phyloP scores from a whole-genome alignment of 2,113 vertebrate species.

The Clarias gariepinus region DNA sequence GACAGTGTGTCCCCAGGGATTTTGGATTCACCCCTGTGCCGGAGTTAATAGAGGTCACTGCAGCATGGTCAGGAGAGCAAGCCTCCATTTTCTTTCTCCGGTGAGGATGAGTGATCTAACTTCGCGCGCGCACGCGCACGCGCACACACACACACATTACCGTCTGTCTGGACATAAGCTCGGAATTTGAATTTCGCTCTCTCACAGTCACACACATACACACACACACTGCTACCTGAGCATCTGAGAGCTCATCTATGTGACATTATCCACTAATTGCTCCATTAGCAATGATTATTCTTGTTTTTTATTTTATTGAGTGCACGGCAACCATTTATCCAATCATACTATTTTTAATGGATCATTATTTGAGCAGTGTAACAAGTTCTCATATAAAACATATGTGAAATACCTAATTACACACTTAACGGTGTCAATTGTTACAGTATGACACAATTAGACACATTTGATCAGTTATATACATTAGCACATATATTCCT shows the following conservation, averaged over 20 bases:
- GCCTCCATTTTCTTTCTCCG: conserved; percentile 41
- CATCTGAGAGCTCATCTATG: conserved; percentile 8
- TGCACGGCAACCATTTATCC: neutral
- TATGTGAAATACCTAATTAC: neutral
- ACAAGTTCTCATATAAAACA: neutral
- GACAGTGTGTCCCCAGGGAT: conserved; percentile 31
- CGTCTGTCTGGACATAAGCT: conserved; percentile 32
- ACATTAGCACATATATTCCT: too few species aligned
- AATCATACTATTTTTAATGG: neutral
- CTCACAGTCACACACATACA: conserved; percentile 18
- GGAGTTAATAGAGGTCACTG: conserved; percentile 55
- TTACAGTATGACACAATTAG: neutral
- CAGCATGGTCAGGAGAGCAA: conserved; percentile 42
- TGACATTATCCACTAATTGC: conserved; percentile 42
- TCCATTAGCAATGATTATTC: conserved; percentile 20
- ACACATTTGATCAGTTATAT: neutral
- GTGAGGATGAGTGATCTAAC: conserved; percentile 29
- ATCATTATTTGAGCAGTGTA: neutral
- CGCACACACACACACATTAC: neutral
- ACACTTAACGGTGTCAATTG: neutral
- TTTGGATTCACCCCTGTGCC: conserved; percentile 49
- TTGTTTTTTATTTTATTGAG: conserved; percentile 8
- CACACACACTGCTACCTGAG: neutral
- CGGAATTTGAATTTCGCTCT: conserved; percentile 30
- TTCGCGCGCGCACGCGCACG: too few species aligned